Percentiles rank a stretch among this genome's conserved stretches.
Evolutionary conservation across 64 coral and sea anemone species (phyloP).

Genomic region (Pachyseris speciosa): DNA sequence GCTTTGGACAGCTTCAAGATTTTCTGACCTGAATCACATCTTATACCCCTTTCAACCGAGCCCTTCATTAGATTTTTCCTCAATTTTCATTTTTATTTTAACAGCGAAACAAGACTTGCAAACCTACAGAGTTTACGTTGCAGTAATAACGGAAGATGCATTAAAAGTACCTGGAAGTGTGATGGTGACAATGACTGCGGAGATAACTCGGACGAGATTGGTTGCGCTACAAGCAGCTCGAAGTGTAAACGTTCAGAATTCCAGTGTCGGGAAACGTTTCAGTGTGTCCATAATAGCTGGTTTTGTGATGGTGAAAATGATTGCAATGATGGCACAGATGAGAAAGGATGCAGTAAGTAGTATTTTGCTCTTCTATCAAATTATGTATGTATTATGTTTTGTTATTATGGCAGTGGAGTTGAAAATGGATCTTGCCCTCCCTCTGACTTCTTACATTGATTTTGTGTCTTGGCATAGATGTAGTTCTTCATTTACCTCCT

Average conservation of each 20-base stretch:
- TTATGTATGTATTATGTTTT: neutral
- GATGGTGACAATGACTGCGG: conserved; percentile 86
- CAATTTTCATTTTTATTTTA: neutral
- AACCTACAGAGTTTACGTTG: conserved; percentile 69
- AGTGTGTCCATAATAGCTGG: conserved; percentile 71
- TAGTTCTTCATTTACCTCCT: no score
- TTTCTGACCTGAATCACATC: no score
- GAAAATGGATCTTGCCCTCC: no score
- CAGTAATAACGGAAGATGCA: conserved; percentile 36
- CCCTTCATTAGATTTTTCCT: no score
- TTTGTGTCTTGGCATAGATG: no score
- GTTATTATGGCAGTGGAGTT: no score
- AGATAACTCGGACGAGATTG: conserved; percentile 75
- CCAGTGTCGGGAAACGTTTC: conserved; percentile 30
- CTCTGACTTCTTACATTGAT: no score
- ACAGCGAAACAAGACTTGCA: conserved; percentile 70
- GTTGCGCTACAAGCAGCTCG: conserved; percentile 36
- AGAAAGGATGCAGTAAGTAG: conserved; percentile 72
- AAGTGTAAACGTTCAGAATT: conserved; percentile 64
- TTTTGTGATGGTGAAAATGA: conserved; percentile 86
- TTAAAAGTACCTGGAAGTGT: conserved; percentile 62
- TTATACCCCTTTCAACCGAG: no score
- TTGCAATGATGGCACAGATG: conserved; percentile 85
- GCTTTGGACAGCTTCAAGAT: no score
- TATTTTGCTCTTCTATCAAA: neutral